Base-by-base conservation (phyloP, 2,888 invertebrate species). In the Melipona bicolor region DNA sequence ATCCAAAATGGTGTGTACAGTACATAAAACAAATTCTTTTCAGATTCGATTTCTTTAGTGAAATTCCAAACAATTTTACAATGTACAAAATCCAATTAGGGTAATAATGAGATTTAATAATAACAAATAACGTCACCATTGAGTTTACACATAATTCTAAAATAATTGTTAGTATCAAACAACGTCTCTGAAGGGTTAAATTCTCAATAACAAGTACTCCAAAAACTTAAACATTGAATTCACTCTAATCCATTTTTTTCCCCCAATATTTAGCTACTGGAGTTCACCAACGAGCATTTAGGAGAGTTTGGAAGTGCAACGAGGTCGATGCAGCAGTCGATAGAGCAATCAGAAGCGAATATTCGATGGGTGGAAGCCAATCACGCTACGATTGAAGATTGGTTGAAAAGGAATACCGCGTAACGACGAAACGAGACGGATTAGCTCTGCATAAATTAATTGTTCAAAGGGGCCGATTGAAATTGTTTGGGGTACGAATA, bases 301-400 rank as follows among this genome's bases (percentile, higher is more conserved):
- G 95, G 96, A 65, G 97, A 97, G 79, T 95, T 97, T 21, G 97
- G 97, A 0, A 94, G 95, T 9, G 96, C 96, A 0, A 95, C 95
- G 0, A 95, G 98, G 85, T 96, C 97, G 0, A 96, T 97, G 0
- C 96, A 97, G 82, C 98, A 98, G 94, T 96, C 97, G 0, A 94
- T 98, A 15, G 98, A 98, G 92, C 96, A 97, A 74, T 97, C 97
- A 0, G 96, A 97, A 88, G 96, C 97, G 5, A 98, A 98, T 93
- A 97, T 98, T 0, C 96, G 96, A 87, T 99, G 98, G 98, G 97
- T 97, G 96, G 95, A 96, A 74, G 95, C 95, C 69, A 97, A 98
- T 95, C 97, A 97, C 92, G 95, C 96, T 75, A 96, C 96, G 3
- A 97, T 98, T 81, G 96, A 96, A 4, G 95, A 96, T 54, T 98